Evolutionary conservation across 2,888 invertebrate species (phyloP), one percentile per base, ranked within the genome.

Genomic region (Mimumesa dahlbomi): DNA sequence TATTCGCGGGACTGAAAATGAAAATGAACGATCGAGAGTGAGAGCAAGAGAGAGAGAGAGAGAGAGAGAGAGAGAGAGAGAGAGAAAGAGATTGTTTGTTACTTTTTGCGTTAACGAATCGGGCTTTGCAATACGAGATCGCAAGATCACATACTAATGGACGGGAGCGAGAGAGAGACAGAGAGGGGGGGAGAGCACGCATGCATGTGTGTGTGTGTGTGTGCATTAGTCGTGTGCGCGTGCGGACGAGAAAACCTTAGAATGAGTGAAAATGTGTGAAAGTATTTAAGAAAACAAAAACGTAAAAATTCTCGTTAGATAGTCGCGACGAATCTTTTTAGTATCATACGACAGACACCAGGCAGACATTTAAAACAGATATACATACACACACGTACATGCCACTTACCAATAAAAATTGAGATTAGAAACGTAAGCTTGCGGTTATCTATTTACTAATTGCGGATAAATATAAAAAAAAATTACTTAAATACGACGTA

Each of bases 371-470:
- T n/a, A n/a, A n/a, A n/a, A n/a, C n/a, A n/a, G 11, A 21, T n/a
- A 18, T 29, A 25, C 19, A 25, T 9, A 7, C 14, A 34, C 16
- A n/a, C 16, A 13, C n/a, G 25, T 19, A 25, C 4, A 46, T 43
- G 34, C 53, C 63, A 54, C 63, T 70, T 68, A 75, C 71, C 50
- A 45, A 25, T 68, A 68, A 81, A 75, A 82, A 78, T 81, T 77
- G 74, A 80, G 73, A 71, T 72, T 83, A 82, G 80, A n/a, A n/a
- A 29, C 40, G 69, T 84, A 84, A 82, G 82, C 77, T 82, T 84
- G 79, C 80, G 80, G 82, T 83, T 84, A 87, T 82, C 80, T 84
- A 85, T 79, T 84, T 82, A 83, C 68, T 84, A 83, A 84, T 85
- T 82, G 79, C 79, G 77, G 74, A 82, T 83, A 83, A 82, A 80